These are phyloP conservation scores for Rousettus madagascariensis DNA, from an alignment of 2,797 vertebrate species.

Conservation along the genomic window DNA sequence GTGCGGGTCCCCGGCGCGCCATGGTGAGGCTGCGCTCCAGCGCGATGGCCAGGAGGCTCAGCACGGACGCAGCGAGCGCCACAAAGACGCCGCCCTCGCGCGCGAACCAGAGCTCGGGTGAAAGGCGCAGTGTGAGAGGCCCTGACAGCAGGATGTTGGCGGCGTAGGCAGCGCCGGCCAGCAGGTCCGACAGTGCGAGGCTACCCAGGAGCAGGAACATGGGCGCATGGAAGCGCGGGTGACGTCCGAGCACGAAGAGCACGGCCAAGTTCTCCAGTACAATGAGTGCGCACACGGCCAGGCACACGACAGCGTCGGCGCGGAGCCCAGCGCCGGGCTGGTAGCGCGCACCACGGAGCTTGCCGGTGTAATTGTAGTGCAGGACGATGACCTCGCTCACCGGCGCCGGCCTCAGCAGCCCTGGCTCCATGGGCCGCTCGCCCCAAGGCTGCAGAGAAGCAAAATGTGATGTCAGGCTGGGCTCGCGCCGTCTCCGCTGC, in stretches of 20 bases:
- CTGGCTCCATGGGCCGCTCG: conserved; percentile 61
- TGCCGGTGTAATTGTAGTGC: conserved; percentile 93
- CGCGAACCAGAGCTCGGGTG: conserved; percentile 91
- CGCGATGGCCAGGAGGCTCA: conserved; percentile 93
- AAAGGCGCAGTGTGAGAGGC: conserved; percentile 88
- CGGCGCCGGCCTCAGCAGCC: conserved; percentile 51
- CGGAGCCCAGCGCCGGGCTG: conserved; percentile 85
- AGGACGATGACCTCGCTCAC: conserved; percentile 83
- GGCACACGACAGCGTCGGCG: conserved; percentile 86
- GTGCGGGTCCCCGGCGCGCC: conserved; percentile 89
- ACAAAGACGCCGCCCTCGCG: conserved; percentile 93
- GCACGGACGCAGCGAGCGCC: conserved; percentile 91
- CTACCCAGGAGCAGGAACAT: conserved; percentile 96
- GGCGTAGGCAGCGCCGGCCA: conserved; percentile 92
- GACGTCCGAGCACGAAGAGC: conserved; percentile 90
- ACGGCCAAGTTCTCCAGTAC: conserved; percentile 92
- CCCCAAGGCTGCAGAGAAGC: conserved; percentile 23
- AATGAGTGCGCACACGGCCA: conserved; percentile 91
- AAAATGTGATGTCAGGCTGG: neutral
- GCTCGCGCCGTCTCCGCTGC: accelerated
- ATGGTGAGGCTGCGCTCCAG: conserved; percentile 93
- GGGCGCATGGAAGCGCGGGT: conserved; percentile 91
- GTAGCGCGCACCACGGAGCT: conserved; percentile 87
- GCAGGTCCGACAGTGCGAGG: conserved; percentile 91
- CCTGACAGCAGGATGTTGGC: conserved; percentile 92